Percentiles rank a stretch among this genome's conserved stretches.
These are phyloP conservation scores for Meandrusa payeni DNA, from an alignment of 2,888 invertebrate genomes.

Conservation along the genomic window DNA sequence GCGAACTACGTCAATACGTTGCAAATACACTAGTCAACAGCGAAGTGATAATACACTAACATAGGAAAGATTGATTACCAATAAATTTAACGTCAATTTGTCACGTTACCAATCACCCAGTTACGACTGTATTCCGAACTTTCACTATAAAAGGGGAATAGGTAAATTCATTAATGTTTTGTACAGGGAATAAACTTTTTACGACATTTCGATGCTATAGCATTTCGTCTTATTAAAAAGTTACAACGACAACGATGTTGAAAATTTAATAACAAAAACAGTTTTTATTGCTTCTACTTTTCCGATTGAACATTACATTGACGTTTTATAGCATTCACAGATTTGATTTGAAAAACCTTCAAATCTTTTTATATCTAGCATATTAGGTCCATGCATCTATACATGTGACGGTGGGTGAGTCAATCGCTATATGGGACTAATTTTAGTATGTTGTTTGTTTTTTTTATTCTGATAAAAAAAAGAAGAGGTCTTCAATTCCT, in stretches of 20 bases:
- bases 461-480: no score
- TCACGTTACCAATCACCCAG: conserved; percentile 3
- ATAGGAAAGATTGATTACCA: conserved; percentile 13
- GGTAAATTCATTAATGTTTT: not conserved
- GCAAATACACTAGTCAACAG: conserved; percentile 13
- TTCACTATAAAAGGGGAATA: conserved; percentile 17
- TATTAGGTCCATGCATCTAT: no score
- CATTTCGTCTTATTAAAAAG: not conserved
- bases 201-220: not conserved
- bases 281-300: conserved; percentile 6
- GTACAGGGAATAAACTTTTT: not conserved
- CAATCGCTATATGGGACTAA: no score
- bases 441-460: no score
- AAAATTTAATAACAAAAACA: conserved; percentile 4
- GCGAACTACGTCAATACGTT: conserved; percentile 11
- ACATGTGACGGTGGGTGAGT: no score
- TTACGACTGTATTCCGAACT: conserved; percentile 1
- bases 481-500: no score
- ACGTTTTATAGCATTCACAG: not conserved
- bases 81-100: conserved; percentile 17
- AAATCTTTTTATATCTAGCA: no score
- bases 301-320: not conserved
- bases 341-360: no score
- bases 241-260: not conserved
- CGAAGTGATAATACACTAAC: conserved; percentile 2